Evolutionary conservation across 2,113 vertebrate genomes (phyloP), one percentile per base, ranked within the genome.

Genomic region (Cygnus atratus): DNA sequence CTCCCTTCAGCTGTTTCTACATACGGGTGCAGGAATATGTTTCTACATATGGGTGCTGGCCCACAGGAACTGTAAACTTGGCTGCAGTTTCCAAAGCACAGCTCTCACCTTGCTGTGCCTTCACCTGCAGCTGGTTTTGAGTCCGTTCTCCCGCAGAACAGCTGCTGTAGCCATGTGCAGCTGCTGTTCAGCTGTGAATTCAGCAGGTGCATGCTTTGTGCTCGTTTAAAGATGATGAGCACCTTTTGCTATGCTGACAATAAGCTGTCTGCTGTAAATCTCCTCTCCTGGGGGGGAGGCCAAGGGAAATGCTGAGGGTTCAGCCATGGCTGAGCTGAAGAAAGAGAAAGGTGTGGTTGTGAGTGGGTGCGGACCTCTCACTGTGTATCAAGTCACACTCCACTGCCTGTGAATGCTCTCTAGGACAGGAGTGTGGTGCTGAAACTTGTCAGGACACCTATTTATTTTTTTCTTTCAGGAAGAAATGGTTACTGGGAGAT

Each of bases 121-220:
- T 67, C 13, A 24, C 25, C 73, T 55, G 29, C 70, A 50, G 13
- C 31, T 10, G n/a, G 13, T 25, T 48, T 41, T 73, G 59, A 41
- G 52, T 21, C 59, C 41, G 17, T 55, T 61, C 37, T 54, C 59
- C 59, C 33, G 21, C 8, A n/a, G 35, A 28, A 46, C 3, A 29
- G 37, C 59, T 61, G 46, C 20, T 1, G 1, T 22, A 54, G 33
- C 35, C 66, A 46, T 22, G 25, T 1, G 1, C 0, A 6, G 35
- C 26, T 44, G 68, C 46, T 4, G 1, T 29, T 41, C 46, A 22
- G 22, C 37, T 41, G 29, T 62, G 25, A 62, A 12, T 74, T 86
- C 0, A 1, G 28, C 39, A 55, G n/a, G 4, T 1, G 0, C 12
- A 13, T 0, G 0, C 21, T 75, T 12, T 28, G 14, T 37, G 63